Evolutionary conservation across 1,140 invertebrate species (phyloP).

Genomic region (Zaprionus nigranus): DNA sequence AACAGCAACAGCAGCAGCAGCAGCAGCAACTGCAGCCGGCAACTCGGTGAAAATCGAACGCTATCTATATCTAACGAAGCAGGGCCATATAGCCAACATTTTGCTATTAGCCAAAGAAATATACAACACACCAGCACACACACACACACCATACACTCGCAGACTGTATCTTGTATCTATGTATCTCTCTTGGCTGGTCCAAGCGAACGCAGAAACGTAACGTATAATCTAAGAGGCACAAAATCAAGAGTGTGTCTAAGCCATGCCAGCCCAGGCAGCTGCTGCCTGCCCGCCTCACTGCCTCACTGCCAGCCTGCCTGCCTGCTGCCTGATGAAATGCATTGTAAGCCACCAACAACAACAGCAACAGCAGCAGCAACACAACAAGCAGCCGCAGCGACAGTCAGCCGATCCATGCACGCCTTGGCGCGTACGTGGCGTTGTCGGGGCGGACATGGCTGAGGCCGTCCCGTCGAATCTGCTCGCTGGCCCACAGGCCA

Average conservation of each 20-base stretch:
- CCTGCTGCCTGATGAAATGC: slow-evolving; percentile 72
- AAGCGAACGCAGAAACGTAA: slow-evolving; percentile 73
- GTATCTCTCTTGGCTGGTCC: slow-evolving; percentile 61
- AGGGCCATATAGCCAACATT: slow-evolving; percentile 80
- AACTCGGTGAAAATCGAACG: slow-evolving; percentile 71
- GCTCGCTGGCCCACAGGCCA: slow-evolving; percentile 67
- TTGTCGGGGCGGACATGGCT: slow-evolving; percentile 62
- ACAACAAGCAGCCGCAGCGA: slow-evolving; percentile 40
- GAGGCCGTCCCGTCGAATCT: slow-evolving; percentile 50
- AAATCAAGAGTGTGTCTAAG: slow-evolving; percentile 81
- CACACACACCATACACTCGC: slow-evolving; percentile 21
- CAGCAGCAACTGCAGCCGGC: slow-evolving; percentile 66
- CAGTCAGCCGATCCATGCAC: slow-evolving; percentile 43
- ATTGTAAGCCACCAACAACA: slow-evolving; percentile 66
- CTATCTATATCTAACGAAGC: slow-evolving; percentile 82
- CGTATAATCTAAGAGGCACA: slow-evolving; percentile 76
- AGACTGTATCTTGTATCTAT: slow-evolving; percentile 49
- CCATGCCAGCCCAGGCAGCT: slow-evolving; percentile 61
- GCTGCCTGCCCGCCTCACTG: slow-evolving; percentile 37
- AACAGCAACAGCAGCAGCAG: slow-evolving; percentile 29
- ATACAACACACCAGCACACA: slow-evolving; percentile 49
- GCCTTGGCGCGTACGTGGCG: slow-evolving; percentile 74
- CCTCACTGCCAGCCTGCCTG: slow-evolving; percentile 19
- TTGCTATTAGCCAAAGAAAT: slow-evolving; percentile 79
- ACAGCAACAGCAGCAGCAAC: too few relatives aligned